Base-by-base conservation (phyloP, 2,113 vertebrate species). In the Thalassarche chlororhynchos region DNA sequence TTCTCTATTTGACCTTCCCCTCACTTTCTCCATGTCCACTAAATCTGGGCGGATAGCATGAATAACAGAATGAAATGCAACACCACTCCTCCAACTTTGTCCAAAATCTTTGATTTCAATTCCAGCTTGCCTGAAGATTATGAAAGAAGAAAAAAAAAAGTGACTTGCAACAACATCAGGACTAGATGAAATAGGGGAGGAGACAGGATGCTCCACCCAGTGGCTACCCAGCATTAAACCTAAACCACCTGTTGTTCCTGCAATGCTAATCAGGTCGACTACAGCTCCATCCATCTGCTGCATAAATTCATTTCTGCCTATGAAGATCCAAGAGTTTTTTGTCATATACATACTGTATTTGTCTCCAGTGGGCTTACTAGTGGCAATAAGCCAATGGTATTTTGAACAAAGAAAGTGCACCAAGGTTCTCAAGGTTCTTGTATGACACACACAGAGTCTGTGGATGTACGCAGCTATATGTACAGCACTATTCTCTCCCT, bases 51-150 rank as follows among this genome's bases (percentile, higher is more conserved):
- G 99, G 83, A 99, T 99, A 28, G 99, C 98, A 52, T 99, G 98
- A 97, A 99, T 99, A 58, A 99, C 89, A 0, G 99, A 99, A 84
- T 99, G 99, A 97, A 99, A 99, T 40, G 99, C 99, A 76, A 99
- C 89, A 32, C 99, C 99, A 21, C 98, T 99, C 61, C 99, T 99
- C 99, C 99, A 99, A 28, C 99, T 99, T 62, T 98, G 97, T 34
- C 99, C 99, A 72, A 99, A 99, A 97, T 99, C 99, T 93, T 99
- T 99, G 57, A 99, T 99, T 92, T 99, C 99, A 72, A 99, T 98
- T 64, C 99, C 99, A 54, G 97, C 79, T 79, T 98, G 98, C 97
- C 99, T 99, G 85, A 65, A 95, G 6, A 85, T 78, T 32, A 91
- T 7, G 21, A 93, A 92, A 70, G 72, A 23, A 51, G 57, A 84